Evolutionary conservation across 2,113 vertebrate genomes (phyloP).

Genomic region (Gila orcuttii): DNA sequence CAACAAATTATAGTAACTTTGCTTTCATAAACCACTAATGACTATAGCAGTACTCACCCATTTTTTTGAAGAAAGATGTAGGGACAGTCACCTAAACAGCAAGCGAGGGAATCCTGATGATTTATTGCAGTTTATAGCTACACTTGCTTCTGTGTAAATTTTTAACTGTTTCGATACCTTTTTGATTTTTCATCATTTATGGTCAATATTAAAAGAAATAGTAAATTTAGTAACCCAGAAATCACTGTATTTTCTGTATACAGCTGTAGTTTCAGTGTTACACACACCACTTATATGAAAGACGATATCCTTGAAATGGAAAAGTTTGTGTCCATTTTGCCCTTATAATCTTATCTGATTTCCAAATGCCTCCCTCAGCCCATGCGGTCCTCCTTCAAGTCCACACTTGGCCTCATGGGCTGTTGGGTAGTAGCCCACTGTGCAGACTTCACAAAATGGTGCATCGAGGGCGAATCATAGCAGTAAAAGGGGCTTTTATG

Average conservation of each 20-base stretch:
- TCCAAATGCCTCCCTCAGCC: neutral
- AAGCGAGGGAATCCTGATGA: neutral
- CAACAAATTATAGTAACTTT: neutral
- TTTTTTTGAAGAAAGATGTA: neutral
- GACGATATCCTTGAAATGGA: neutral
- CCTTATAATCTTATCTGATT: neutral
- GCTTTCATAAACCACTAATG: neutral
- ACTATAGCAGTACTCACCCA: neutral
- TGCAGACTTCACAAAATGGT: neutral
- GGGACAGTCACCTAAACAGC: neutral
- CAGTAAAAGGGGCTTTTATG: slow-evolving; percentile 14
- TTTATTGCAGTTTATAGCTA: neutral
- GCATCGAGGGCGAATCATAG: slow-evolving; percentile 14
- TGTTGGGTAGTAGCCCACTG: neutral
- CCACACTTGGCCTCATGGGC: neutral
- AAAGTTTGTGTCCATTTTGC: neutral
- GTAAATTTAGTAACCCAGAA: neutral
- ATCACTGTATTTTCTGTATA: neutral
- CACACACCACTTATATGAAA: neutral
- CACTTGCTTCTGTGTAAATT: neutral
- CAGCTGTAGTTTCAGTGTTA: neutral
- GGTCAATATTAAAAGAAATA: neutral
- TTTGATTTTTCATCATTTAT: neutral
- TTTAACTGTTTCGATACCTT: neutral
- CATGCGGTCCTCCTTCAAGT: neutral